Evolutionary conservation across 2,797 vertebrate species (phyloP).

Genomic region (Monodelphis domestica): DNA sequence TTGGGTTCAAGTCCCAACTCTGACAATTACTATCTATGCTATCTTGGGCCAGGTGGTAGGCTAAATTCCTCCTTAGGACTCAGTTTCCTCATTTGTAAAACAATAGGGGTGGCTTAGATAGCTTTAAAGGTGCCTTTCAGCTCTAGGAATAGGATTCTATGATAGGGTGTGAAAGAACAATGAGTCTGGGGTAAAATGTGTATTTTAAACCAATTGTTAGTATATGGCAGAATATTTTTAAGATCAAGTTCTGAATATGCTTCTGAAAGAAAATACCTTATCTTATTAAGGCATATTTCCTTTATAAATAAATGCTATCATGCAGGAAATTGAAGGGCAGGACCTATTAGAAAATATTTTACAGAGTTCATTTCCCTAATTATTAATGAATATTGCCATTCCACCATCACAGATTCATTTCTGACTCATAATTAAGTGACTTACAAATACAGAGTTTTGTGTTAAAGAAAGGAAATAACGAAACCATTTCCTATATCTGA

Average conservation of each 20-base stretch:
- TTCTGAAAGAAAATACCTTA: conserved; percentile 55
- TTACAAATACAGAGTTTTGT: conserved; percentile 77
- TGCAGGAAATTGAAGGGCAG: conserved; percentile 75
- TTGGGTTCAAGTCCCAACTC: conserved; percentile 4
- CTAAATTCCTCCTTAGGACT: neutral
- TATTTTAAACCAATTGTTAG: neutral
- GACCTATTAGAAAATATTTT: conserved; percentile 76
- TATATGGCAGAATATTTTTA: conserved; percentile 25
- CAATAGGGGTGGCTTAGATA: neutral
- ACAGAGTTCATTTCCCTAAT: conserved; percentile 79
- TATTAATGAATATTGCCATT: conserved; percentile 78
- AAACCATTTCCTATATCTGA: conserved; percentile 72
- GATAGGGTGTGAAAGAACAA: neutral
- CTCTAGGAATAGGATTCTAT: neutral
- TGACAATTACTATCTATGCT: neutral
- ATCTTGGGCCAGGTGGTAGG: neutral
- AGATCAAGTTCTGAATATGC: conserved; percentile 47
- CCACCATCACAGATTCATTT: conserved; percentile 77
- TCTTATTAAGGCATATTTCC: conserved; percentile 75
- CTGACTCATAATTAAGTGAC: conserved; percentile 80
- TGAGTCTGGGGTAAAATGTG: conserved; percentile 32
- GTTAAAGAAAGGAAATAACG: conserved; percentile 79
- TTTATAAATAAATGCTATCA: conserved; percentile 64
- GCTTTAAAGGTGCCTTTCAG: neutral
- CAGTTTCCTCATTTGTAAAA: neutral